Percentiles rank a stretch among this genome's conserved stretches.
Evolutionary conservation across 2,113 vertebrate genomes (phyloP).

Genomic region (Cottus gobio): DNA sequence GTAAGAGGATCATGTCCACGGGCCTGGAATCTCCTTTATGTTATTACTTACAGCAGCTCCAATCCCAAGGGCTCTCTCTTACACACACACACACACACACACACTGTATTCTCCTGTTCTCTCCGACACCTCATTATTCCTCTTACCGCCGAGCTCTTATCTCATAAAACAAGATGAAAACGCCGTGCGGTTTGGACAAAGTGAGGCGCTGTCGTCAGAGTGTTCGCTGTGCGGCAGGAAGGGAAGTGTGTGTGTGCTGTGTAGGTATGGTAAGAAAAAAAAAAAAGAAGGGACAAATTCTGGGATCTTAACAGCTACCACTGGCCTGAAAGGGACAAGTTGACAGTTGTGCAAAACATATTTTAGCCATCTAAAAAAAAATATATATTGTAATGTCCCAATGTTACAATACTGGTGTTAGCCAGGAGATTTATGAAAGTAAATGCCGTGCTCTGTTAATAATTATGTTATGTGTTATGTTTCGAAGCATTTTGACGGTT

Average conservation of each 20-base stretch:
- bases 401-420: no score
- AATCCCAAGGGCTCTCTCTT: constrained; percentile 35
- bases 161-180: constrained; percentile 15
- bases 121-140: constrained; percentile 11
- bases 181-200: not conserved
- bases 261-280: not conserved
- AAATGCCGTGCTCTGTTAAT: no score
- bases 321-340: no score
- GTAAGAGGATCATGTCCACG: constrained; percentile 62
- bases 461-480: no score
- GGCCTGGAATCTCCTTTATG: constrained; percentile 53
- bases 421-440: no score
- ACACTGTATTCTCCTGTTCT: constrained; percentile 28
- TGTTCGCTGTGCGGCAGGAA: not conserved
- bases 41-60: constrained; percentile 41
- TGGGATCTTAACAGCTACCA: not conserved
- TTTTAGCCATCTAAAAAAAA: no score
- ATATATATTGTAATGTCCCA: no score
- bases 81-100: constrained; percentile 25
- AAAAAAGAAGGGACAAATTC: no score
- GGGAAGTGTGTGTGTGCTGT: not conserved
- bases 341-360: no score
- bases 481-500: no score
- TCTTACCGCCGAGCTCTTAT: not conserved
- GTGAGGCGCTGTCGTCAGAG: not conserved